Percentiles rank a stretch among this genome's conserved stretches.
Evolutionary conservation across 2,888 invertebrate genomes (phyloP).

Genomic region (Drosophila acutilabella): DNA sequence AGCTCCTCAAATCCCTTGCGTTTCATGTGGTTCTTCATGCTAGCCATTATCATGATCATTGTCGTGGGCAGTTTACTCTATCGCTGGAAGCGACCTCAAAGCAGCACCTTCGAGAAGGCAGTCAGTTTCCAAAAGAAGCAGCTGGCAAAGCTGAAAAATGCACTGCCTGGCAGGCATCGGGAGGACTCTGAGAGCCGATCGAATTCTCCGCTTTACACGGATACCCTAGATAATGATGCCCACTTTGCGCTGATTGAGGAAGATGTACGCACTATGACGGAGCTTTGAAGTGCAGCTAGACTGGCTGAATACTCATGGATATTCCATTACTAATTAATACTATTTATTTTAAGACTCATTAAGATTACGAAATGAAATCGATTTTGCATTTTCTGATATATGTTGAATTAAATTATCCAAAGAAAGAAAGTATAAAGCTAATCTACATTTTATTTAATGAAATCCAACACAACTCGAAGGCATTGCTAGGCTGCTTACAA

Average conservation of each 20-base stretch:
- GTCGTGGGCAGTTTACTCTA: constrained; percentile 38
- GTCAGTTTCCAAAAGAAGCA: constrained; percentile 49
- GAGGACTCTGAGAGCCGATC: neutral
- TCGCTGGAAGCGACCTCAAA: constrained; percentile 33
- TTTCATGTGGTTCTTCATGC: constrained; percentile 37
- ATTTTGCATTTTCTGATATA: neutral
- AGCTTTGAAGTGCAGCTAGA: constrained; percentile 22
- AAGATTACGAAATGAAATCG: neutral
- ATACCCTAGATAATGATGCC: constrained; percentile 33
- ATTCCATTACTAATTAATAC: constrained; percentile 7
- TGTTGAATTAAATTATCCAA: neutral
- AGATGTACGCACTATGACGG: constrained; percentile 43
- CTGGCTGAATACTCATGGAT: constrained; percentile 9
- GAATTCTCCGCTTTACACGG: constrained; percentile 28
- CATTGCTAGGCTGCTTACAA: neutral
- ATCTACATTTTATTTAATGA: no score
- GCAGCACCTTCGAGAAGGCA: constrained; percentile 33
- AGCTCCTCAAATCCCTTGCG: constrained; percentile 28
- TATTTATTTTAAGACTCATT: neutral
- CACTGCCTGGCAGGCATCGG: neutral
- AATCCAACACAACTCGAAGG: neutral
- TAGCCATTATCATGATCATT: constrained; percentile 45
- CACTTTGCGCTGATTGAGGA: constrained; percentile 46
- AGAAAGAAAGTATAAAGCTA: neutral
- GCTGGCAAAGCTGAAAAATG: constrained; percentile 31